Conservation (phyloP, 2,113 vertebrate genomes). For the Thermophis baileyi region DNA sequence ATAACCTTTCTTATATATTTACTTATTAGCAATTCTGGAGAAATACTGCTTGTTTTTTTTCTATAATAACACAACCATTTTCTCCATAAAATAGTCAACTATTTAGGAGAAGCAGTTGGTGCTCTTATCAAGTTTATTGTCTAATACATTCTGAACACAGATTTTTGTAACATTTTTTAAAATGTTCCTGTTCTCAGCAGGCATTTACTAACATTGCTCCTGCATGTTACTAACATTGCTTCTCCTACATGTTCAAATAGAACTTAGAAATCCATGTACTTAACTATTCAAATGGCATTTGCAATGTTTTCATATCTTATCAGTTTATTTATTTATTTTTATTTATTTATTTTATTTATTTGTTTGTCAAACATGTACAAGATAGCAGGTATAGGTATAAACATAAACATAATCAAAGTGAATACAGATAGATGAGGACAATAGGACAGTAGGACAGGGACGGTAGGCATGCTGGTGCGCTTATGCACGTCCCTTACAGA, state of each 20-base stretch:
- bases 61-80: constrained; percentile 43
- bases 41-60: constrained; percentile 25
- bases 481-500: no score
- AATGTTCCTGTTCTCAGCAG: background rate
- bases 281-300: background rate
- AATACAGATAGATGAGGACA: no score
- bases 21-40: constrained; percentile 31
- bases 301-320: background rate
- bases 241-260: background rate
- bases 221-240: background rate
- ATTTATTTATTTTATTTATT: no score
- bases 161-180: background rate
- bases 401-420: no score
- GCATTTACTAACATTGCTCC: background rate
- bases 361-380: no score
- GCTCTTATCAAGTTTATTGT: background rate
- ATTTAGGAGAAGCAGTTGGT: rapidly evolving
- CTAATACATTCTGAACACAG: background rate
- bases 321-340: no score
- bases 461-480: no score
- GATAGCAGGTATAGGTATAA: no score
- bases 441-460: no score
- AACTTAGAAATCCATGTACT: background rate
- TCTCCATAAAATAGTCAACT: constrained; percentile 13
- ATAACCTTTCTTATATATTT: constrained; percentile 44